These are phyloP conservation scores for Platysteira castanea DNA, from an alignment of 2,113 vertebrate species.

Conservation along the genomic window DNA sequence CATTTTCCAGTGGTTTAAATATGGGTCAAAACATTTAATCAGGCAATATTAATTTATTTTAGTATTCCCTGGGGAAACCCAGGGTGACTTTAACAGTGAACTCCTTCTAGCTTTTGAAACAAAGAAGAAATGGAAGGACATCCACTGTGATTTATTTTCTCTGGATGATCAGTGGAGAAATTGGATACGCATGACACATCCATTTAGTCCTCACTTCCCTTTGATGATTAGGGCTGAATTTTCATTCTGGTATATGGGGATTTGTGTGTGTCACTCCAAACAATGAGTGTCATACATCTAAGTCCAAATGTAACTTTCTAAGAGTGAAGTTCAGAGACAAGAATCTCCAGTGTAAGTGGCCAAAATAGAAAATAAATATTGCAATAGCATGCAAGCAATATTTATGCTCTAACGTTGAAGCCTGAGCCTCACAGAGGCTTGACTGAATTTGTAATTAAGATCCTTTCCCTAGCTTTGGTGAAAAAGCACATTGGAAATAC, in stretches of 20 bases:
- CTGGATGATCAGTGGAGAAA: slow-evolving; percentile 48
- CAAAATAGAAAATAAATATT: neutral
- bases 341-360: neutral
- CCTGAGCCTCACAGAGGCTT: neutral
- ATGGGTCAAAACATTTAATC: slow-evolving; percentile 19
- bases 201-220: slow-evolving; percentile 58
- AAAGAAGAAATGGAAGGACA: slow-evolving; percentile 45
- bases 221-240: slow-evolving; percentile 67
- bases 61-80: neutral
- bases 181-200: slow-evolving; percentile 47
- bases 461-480: neutral
- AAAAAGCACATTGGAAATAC: neutral
- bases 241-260: slow-evolving; percentile 47
- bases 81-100: neutral
- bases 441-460: neutral
- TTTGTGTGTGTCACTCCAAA: slow-evolving; percentile 53
- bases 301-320: slow-evolving; percentile 51
- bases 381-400: neutral
- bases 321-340: neutral
- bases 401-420: neutral
- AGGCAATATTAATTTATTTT: neutral
- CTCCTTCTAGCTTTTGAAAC: slow-evolving; percentile 24
- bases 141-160: slow-evolving; percentile 60
- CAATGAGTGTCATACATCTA: slow-evolving; percentile 20
- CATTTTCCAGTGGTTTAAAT: neutral